Base-by-base conservation (phyloP, 23 tunicate species). In the Phallusia fumigata region DNA sequence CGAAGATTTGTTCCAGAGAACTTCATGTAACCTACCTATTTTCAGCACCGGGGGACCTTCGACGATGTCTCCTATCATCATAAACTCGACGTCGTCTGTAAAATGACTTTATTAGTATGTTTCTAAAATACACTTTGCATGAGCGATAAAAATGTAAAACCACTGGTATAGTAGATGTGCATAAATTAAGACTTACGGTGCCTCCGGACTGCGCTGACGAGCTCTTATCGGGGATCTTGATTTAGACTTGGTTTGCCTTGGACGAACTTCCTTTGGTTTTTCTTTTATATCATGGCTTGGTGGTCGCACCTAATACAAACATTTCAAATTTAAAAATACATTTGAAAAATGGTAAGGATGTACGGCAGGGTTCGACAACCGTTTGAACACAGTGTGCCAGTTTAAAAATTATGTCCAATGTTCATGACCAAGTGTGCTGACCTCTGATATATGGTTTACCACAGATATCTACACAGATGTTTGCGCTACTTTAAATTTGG, bases 11-110 rank as follows among this genome's bases (percentile, higher is more conserved):
- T n/a, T n/a, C n/a, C n/a, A n/a, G n/a, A n/a, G n/a, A n/a, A n/a
- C n/a, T n/a, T n/a, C n/a, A n/a, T n/a, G n/a, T n/a, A n/a, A 72
- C 69, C 10, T 44, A 73, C 89, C 89, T 40, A 3, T 79, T 33
- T 19, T 44, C 83, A 8, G 79, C 65, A 65, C 33, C 45, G 45
- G 89, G 84, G n/a, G 89, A 79, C 40, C 89, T 40, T 12, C 88
- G 76, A 49, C 89, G 89, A 65, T 85, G 35, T 16, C 89, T 52
- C 36, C 89, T 30, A 5, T 85, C 89, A 69, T 73, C 79, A 73
- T 72, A 72, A 32, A 76, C 49, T 51, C 89, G 35, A 36, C 89
- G 31, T 10, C 81, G 40, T 1, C 69, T 58, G 28, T 24, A 58
- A 58, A 58, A 58, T 6, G 16, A 58, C 28, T 10, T n/a, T n/a